Conservation (phyloP, 1,140 invertebrate species). For the Nasonia longicornis region DNA sequence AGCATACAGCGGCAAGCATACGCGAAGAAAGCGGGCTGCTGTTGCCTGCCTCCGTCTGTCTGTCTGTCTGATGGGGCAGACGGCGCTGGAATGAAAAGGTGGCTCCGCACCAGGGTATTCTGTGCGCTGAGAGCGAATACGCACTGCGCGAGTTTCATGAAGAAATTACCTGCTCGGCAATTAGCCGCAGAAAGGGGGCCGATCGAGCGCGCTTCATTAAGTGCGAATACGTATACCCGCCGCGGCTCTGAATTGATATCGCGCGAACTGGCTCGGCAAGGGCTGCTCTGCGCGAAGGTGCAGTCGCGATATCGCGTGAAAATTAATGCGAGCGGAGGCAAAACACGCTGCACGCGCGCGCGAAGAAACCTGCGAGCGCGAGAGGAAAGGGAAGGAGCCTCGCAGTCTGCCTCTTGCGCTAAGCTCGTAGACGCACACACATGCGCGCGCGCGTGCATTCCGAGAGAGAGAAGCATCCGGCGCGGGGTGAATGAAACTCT, state of each 20-base stretch:
- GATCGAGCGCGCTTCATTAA: neutral
- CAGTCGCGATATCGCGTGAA: neutral
- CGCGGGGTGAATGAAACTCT: slow-evolving; percentile 50
- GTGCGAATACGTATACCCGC: neutral
- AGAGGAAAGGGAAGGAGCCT: neutral
- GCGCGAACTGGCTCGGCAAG: no score
- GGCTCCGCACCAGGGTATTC: no score
- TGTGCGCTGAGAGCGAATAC: no score
- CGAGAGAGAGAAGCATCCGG: slow-evolving; percentile 21
- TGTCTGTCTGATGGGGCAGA: no score
- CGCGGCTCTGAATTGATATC: neutral
- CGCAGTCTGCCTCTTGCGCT: slow-evolving; percentile 19
- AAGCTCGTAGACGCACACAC: slow-evolving; percentile 24
- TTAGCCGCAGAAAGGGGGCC: neutral
- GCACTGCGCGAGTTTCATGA: no score
- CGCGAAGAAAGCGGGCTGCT: no score
- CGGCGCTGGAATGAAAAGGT: no score
- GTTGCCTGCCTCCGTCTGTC: no score
- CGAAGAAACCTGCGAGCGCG: neutral
- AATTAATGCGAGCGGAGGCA: neutral
- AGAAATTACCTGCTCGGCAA: neutral
- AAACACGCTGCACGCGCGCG: neutral
- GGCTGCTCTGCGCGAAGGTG: no score
- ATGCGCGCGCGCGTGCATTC: slow-evolving; percentile 38
- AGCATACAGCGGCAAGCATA: neutral